These are phyloP conservation scores for Gortyna flavago DNA, from an alignment of 2,888 invertebrate species.

Conservation along the genomic window DNA sequence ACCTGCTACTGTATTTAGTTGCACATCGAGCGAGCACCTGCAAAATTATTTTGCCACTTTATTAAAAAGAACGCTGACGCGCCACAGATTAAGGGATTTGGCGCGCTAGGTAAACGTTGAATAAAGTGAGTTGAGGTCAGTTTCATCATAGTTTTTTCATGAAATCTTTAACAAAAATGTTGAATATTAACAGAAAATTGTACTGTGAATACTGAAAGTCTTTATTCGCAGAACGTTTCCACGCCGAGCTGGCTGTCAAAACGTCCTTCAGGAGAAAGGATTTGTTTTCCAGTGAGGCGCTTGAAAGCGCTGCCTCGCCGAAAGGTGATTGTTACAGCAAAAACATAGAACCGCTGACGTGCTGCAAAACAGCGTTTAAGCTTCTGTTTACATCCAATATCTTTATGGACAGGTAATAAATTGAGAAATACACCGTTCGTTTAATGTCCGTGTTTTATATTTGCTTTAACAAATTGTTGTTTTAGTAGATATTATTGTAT, in stretches of 20 bases:
- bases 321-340: slow-evolving; percentile 55
- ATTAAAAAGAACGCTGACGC: slow-evolving; percentile 54
- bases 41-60: slow-evolving; percentile 47
- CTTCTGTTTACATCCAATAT: slow-evolving; percentile 40
- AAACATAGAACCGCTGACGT: slow-evolving; percentile 56
- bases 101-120: slow-evolving; percentile 20
- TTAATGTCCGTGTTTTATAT: slow-evolving; percentile 33
- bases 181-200: slow-evolving; percentile 23
- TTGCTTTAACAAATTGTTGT: slow-evolving; percentile 19
- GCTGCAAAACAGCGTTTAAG: slow-evolving; percentile 48
- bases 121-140: slow-evolving; percentile 34
- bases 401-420: slow-evolving; percentile 48
- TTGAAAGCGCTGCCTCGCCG: slow-evolving; percentile 45
- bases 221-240: slow-evolving; percentile 31
- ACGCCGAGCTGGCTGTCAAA: slow-evolving; percentile 55
- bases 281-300: slow-evolving; percentile 51
- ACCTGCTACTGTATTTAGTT: slow-evolving; percentile 65
- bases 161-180: slow-evolving; percentile 21
- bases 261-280: slow-evolving; percentile 54
- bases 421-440: slow-evolving; percentile 18
- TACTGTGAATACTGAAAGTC: slow-evolving; percentile 28
- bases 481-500: slow-evolving; percentile 12
- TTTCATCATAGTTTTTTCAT: slow-evolving; percentile 40
- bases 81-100: slow-evolving; percentile 51
- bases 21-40: slow-evolving; percentile 49